Conservation (phyloP, 2,797 vertebrate genomes). For the Notamacropus eugenii region DNA sequence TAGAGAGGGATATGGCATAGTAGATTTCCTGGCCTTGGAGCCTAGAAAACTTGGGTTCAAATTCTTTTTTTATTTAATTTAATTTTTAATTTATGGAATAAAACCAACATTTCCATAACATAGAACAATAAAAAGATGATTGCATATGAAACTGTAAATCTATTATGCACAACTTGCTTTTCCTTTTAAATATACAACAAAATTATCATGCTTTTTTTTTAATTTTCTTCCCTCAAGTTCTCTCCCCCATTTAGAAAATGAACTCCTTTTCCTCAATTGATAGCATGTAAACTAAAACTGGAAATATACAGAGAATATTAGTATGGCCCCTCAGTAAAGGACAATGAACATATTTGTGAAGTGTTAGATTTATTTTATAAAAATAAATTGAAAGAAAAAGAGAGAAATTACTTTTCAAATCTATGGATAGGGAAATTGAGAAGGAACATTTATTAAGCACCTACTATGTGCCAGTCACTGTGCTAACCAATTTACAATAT, state of each 20-base stretch:
- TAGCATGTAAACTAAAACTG: not conserved
- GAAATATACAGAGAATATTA: not conserved
- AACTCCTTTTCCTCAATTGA: not conserved
- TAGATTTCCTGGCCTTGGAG: not conserved
- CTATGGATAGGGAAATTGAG: not conserved
- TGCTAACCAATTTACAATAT: not conserved
- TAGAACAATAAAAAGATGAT: not conserved
- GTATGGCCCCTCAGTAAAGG: not conserved
- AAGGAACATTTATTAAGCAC: not conserved
- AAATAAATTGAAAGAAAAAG: not conserved
- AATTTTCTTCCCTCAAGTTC: not conserved
- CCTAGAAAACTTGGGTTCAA: not conserved
- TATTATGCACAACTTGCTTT: not conserved
- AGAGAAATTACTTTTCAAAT: not conserved
- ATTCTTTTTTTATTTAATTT: not conserved
- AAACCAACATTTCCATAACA: not conserved
- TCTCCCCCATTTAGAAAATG: not conserved
- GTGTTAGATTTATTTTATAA: not conserved
- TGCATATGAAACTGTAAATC: not conserved
- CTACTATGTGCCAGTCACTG: not conserved
- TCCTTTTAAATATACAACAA: not conserved
- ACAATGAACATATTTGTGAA: not conserved
- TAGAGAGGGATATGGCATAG: not conserved
- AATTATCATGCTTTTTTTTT: not conserved
- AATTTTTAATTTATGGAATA: not conserved